phyloP scores from a whole-genome alignment of 2,888 invertebrate genomes.

The Monopis laevigella region DNA sequence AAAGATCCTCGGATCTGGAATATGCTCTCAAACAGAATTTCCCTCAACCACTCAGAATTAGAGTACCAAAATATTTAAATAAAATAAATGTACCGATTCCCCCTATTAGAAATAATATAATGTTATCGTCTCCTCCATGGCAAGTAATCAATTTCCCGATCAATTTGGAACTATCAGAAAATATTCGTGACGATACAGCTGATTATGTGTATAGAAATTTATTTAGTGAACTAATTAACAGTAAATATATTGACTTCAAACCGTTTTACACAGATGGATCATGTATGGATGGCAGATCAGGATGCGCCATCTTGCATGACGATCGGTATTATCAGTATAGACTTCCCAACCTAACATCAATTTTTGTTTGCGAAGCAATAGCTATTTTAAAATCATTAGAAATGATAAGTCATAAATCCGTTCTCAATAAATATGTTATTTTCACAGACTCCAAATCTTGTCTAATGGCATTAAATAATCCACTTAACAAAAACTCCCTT shows the following conservation, averaged over 20 bases:
- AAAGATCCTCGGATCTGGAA: too few relatives aligned
- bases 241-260: slow-evolving; percentile 4
- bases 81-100: not conserved
- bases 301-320: slow-evolving; percentile 1
- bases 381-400: slow-evolving; percentile 6
- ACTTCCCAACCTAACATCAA: slow-evolving; percentile 4
- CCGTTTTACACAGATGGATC: slow-evolving; percentile 11
- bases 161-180: too few relatives aligned
- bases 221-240: slow-evolving; percentile 3
- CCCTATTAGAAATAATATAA: not conserved
- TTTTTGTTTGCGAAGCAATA: slow-evolving; percentile 10
- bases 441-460: slow-evolving; percentile 11
- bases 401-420: slow-evolving; percentile 4
- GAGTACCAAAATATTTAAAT: not conserved
- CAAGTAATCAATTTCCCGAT: not conserved
- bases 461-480: slow-evolving; percentile 5
- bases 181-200: too few relatives aligned
- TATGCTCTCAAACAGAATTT: not conserved
- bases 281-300: slow-evolving; percentile 2
- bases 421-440: too few relatives aligned
- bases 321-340: slow-evolving; percentile 4
- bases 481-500: not conserved
- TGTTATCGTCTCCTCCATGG: not conserved
- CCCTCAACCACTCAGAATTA: not conserved
- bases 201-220: too few relatives aligned